Evolutionary conservation across 2,888 invertebrate species (phyloP).

Genomic region (Caenorhabditis wallacei): DNA sequence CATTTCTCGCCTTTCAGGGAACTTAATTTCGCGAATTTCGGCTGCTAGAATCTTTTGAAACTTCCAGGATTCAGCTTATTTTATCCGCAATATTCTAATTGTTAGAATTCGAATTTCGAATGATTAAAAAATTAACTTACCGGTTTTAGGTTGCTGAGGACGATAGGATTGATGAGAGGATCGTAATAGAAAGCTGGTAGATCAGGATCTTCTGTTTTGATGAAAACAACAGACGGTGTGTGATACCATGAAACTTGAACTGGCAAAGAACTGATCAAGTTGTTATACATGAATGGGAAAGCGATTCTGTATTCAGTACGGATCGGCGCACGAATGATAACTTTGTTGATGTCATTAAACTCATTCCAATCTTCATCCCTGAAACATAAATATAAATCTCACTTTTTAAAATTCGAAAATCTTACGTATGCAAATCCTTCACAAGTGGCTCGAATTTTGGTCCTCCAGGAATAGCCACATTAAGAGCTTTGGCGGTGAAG

Average conservation of each 20-base stretch:
- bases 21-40: slow-evolving; percentile 63
- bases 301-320: slow-evolving; percentile 99
- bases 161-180: slow-evolving; percentile 98
- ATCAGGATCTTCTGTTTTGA: slow-evolving; percentile 99
- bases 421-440: slow-evolving; percentile 95
- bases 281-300: slow-evolving; percentile 99
- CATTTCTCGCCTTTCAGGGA: slow-evolving; percentile 61
- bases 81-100: no score
- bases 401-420: slow-evolving; percentile 33
- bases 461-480: slow-evolving; percentile 99
- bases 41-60: slow-evolving; percentile 49
- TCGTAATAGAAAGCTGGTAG: slow-evolving; percentile 99
- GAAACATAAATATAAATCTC: slow-evolving; percentile 30
- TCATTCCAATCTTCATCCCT: slow-evolving; percentile 99
- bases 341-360: slow-evolving; percentile 99
- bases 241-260: slow-evolving; percentile 99
- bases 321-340: slow-evolving; percentile 98
- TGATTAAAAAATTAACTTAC: no score
- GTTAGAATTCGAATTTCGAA: no score
- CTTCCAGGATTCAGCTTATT: slow-evolving; percentile 44
- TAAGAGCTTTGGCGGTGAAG: slow-evolving; percentile 99
- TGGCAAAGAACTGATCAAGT: slow-evolving; percentile 89
- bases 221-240: slow-evolving; percentile 98
- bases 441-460: slow-evolving; percentile 99
- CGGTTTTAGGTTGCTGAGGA: slow-evolving; percentile 90